Evolutionary conservation across 2,797 vertebrate species (phyloP).

Genomic region (Bradypodion ventrale): DNA sequence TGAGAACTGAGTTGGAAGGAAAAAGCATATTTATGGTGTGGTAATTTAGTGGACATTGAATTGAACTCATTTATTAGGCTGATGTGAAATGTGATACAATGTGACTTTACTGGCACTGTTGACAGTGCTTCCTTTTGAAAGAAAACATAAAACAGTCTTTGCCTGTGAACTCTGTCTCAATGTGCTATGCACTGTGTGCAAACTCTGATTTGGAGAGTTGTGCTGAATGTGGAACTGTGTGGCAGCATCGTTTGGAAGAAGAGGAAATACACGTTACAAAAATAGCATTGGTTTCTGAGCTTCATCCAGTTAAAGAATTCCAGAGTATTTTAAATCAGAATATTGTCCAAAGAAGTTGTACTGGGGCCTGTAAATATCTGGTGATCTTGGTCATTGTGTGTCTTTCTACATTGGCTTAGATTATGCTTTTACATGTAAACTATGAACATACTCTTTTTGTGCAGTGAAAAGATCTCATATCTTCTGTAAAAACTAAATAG

Average conservation of each 20-base stretch:
- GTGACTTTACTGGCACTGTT: neutral
- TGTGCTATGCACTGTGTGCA: neutral
- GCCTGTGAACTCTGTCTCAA: neutral
- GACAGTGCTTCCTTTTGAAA: slow-evolving; percentile 11
- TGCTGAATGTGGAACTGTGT: slow-evolving; percentile 2
- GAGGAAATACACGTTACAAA: neutral
- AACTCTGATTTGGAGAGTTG: neutral
- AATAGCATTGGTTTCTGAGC: accelerated
- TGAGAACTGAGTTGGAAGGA: slow-evolving; percentile 6
- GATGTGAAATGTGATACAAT: slow-evolving; percentile 3
- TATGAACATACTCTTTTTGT: too few species aligned
- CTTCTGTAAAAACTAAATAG: neutral
- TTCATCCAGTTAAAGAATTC: slow-evolving; percentile 6
- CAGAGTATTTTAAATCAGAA: neutral
- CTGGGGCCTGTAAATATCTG: neutral
- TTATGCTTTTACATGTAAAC: neutral
- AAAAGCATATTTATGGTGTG: slow-evolving; percentile 5
- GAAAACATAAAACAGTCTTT: slow-evolving; percentile 4
- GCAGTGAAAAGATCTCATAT: neutral
- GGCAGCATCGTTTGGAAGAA: neutral
- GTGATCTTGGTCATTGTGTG: neutral
- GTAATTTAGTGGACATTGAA: neutral
- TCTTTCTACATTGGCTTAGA: neutral
- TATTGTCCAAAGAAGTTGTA: neutral
- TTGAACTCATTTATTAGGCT: slow-evolving; percentile 1